Base-by-base conservation (phyloP, 53 echinoderm and acorn worm genomes). In the Stichopus horrens region DNA sequence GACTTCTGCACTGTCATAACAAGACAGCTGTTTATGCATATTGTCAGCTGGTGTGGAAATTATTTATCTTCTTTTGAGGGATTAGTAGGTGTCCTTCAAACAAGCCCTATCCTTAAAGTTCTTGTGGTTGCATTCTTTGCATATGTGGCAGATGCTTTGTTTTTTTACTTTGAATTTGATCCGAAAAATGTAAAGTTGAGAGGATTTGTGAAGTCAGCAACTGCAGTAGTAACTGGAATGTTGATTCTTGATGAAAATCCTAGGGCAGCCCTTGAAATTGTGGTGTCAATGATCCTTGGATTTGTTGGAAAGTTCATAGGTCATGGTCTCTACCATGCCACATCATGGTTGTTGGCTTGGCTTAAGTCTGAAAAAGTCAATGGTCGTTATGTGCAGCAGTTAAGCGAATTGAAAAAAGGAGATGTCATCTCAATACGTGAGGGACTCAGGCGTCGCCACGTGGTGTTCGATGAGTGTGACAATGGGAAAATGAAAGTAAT, bases 291-390 rank as follows among this genome's bases (percentile, higher is more conserved):
- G 9, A 22, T 83, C 21, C 83, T 83, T 5, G 83, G 83, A 7
- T 83, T 83, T 20, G 83, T 9, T 20, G 83, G 83, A 13, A 16
- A 54, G 18, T 8, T 83, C 23, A 22, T 57, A 6, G 83, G 83
- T 83, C 83, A 83, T 57, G 22, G 19, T 3, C 55, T 83, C 57
- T 19, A 56, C 8, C 55, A 83, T 57, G 37, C 58, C 7, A 20
- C 57, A 6, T 83, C 83, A 7, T 83, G 83, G 83, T 56, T 83
- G 56, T 21, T 83, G 54, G 53, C 18, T 37, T 54, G 53, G 53
- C 52, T 77, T 18, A 77, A 23, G 16, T 51, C 18, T 6, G 14
- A 23, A 4, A 54, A 54, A 8, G 14, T 54, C 9, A 54, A 77
- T 18, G n/a, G 77, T 77, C 18, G 53, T 51, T 52, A 53, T 77